Evolutionary conservation across 2,113 vertebrate species (phyloP).

Genomic region (Felis catus): F.catus_Fca126_mat1.0 CM031417.1:82014001-82014500

Average conservation of each 20-base stretch:
- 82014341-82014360: background rate
- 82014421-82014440: background rate
- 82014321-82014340: background rate
- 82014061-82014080: background rate
- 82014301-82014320: background rate
- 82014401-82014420: background rate
- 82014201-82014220: background rate
- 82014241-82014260: background rate
- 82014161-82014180: background rate
- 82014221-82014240: background rate
- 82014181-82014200: background rate
- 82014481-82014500: background rate
- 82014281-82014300: background rate
- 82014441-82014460: background rate
- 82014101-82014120: background rate
- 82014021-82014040: slow-evolving; percentile 19
- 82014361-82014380: background rate
- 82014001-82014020: slow-evolving; percentile 28
- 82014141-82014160: background rate
- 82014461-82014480: background rate
- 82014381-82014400: background rate
- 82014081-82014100: background rate
- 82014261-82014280: background rate
- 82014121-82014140: background rate
- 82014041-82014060: background rate